phyloP scores from a whole-genome alignment of 2,113 vertebrate genomes.

The Sphaerodactylus townsendi region DNA sequence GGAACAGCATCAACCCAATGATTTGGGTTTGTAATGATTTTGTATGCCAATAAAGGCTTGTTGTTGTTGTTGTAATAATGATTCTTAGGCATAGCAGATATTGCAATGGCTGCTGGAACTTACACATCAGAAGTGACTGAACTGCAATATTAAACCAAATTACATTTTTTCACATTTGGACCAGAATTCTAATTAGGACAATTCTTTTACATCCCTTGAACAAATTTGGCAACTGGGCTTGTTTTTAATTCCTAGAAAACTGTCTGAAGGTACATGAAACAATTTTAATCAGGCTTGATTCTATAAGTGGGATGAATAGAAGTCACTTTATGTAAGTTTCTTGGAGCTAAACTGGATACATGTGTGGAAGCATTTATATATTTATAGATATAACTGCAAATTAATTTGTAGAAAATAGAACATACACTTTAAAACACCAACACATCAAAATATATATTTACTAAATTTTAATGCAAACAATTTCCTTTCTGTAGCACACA shows the following conservation, averaged over 20 bases:
- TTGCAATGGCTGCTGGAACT: neutral
- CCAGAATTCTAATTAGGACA: neutral
- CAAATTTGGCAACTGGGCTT: neutral
- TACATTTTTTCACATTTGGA: neutral
- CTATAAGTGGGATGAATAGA: neutral
- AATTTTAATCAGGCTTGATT: neutral
- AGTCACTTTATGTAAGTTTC: neutral
- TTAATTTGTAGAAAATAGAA: slow-evolving; percentile 56
- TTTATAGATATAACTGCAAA: slow-evolving; percentile 54
- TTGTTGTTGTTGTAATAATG: too few species aligned
- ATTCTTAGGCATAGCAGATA: neutral
- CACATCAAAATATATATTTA: slow-evolving; percentile 33
- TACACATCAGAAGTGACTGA: neutral
- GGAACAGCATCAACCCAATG: too few species aligned
- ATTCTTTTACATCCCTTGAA: neutral
- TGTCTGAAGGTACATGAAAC: neutral
- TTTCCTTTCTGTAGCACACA: slow-evolving; percentile 21
- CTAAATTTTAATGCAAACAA: slow-evolving; percentile 42
- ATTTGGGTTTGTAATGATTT: too few species aligned
- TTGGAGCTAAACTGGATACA: neutral
- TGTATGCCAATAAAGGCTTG: too few species aligned
- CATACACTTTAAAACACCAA: neutral
- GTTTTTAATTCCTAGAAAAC: neutral
- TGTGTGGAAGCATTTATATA: neutral
- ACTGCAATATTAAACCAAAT: neutral